A percentile compares a stretch with the other conserved stretches of the same genome.
phyloP scores from a whole-genome alignment of 92 coral and sea anemone species.

The Porites rus region DNA sequence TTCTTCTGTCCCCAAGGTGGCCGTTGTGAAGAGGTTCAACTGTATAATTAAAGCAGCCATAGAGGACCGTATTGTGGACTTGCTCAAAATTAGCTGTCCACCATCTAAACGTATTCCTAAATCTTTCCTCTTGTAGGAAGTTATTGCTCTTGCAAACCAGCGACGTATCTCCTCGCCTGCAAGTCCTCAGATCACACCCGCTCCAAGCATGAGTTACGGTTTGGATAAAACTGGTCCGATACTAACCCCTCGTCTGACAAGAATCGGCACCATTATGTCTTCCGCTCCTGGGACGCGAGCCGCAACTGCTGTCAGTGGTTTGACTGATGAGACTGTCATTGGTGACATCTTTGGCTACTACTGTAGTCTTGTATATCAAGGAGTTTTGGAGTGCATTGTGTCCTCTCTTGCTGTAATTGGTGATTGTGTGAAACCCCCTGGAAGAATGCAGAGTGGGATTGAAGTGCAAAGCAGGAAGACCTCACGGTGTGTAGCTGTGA shows the following conservation, averaged over 20 bases:
- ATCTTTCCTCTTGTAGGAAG: constrained; percentile 69
- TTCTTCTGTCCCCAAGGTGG: too few relatives aligned
- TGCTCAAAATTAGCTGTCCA: too few relatives aligned
- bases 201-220: constrained; percentile 77
- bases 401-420: constrained; percentile 85
- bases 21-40: too few relatives aligned
- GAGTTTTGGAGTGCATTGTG: constrained; percentile 76
- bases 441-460: constrained; percentile 80
- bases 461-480: constrained; percentile 56
- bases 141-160: constrained; percentile 85
- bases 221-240: constrained; percentile 60
- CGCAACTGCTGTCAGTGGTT: constrained; percentile 93
- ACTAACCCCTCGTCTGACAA: constrained; percentile 73
- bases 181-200: constrained; percentile 85
- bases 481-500: constrained; percentile 9
- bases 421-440: constrained; percentile 91
- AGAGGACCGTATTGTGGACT: background rate
- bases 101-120: too few relatives aligned
- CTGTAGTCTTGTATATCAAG: constrained; percentile 90
- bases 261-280: constrained; percentile 81
- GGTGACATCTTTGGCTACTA: constrained; percentile 97
- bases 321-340: constrained; percentile 95
- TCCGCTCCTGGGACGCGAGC: constrained; percentile 83
- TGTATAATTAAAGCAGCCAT: too few relatives aligned
- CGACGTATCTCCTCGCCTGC: constrained; percentile 90